Percentiles rank a stretch among this genome's conserved stretches.
Conservation (phyloP, 2,113 vertebrate species). For the Haemorhous mexicanus region DNA sequence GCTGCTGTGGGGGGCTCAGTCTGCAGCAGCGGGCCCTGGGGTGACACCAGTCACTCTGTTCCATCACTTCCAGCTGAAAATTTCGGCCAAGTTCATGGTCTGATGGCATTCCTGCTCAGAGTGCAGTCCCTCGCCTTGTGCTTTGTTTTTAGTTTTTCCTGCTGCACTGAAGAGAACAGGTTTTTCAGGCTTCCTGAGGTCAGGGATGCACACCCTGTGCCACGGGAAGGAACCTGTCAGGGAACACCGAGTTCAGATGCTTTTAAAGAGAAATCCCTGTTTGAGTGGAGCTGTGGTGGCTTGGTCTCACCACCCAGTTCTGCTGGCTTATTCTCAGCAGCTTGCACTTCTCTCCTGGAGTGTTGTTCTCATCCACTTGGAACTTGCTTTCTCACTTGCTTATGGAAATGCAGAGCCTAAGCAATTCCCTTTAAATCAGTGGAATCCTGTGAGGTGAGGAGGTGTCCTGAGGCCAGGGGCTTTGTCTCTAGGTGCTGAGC, state of each 20-base stretch:
- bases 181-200: constrained; percentile 62
- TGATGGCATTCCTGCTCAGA: background rate
- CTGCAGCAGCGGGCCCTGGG: background rate
- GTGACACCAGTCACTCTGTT: fast-evolving
- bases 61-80: background rate
- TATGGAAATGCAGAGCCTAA: background rate
- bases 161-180: constrained; percentile 39
- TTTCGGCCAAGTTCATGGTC: background rate
- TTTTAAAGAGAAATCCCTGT: background rate
- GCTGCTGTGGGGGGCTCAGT: background rate
- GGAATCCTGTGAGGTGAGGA: background rate
- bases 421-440: background rate
- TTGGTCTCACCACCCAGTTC: background rate
- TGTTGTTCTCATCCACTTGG: background rate
- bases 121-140: background rate
- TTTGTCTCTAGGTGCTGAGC: background rate
- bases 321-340: background rate
- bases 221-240: constrained; percentile 24
- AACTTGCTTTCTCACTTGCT: background rate
- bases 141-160: constrained; percentile 52
- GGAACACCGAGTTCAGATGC: background rate
- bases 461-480: background rate
- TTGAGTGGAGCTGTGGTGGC: background rate
- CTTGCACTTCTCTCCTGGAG: background rate
- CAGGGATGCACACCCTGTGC: constrained; percentile 55